phyloP scores from a whole-genome alignment of 2,888 invertebrate species.

The Apodemia mormo region DNA sequence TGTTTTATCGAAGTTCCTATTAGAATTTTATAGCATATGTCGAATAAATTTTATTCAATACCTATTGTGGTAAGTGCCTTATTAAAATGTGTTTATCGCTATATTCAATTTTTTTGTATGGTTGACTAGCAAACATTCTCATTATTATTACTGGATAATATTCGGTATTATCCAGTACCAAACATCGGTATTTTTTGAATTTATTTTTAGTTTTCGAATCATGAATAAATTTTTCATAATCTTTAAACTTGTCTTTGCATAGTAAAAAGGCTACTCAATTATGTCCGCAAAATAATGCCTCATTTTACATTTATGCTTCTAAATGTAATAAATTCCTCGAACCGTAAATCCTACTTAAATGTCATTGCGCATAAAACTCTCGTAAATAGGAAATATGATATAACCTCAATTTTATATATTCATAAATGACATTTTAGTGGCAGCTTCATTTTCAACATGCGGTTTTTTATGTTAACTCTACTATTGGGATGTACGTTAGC shows the following conservation, averaged over 20 bases:
- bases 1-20: neutral
- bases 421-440: neutral
- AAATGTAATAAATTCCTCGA: neutral
- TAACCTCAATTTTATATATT: neutral
- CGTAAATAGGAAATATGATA: conserved; percentile 7
- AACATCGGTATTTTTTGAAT: too few relatives aligned
- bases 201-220: too few relatives aligned
- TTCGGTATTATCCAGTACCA: too few relatives aligned
- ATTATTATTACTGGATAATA: too few relatives aligned
- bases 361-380: neutral
- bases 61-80: neutral
- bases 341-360: neutral
- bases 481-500: conserved; percentile 42
- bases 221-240: too few relatives aligned
- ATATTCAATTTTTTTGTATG: too few relatives aligned
- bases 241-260: too few relatives aligned
- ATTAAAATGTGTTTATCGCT: too few relatives aligned
- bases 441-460: conserved; percentile 49
- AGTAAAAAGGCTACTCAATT: neutral
- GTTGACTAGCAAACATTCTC: too few relatives aligned
- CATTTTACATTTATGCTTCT: neutral
- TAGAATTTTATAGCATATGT: neutral
- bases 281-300: neutral
- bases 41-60: neutral
- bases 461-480: conserved; percentile 45